Base-by-base conservation (phyloP, 2,113 vertebrate species). In the Eupsittula cactorum region DNA sequence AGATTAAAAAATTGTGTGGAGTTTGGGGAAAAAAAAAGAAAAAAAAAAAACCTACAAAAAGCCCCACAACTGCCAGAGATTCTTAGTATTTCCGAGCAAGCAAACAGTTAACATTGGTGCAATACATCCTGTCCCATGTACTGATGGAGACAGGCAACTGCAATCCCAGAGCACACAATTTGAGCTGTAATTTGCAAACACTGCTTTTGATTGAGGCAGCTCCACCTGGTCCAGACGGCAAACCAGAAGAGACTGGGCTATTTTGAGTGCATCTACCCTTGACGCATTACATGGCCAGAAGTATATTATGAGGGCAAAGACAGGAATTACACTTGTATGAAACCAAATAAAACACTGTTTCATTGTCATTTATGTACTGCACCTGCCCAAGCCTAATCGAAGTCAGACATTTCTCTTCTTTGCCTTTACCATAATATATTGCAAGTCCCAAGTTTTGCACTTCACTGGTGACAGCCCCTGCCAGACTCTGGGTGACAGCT, bases 31-130 rank as follows among this genome's bases (percentile, higher is more conserved):
- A 44, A 44, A 44, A 18, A 44, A 42, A 7, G 2, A 18, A 17
- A 44, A 8, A 44, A 44, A 44, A 18, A 9, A 18, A 9, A 18
- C 1, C 44, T 44, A 44, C 47, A 49, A 49, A 47, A 49, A 49
- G 47, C 8, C 16, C 14, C 41, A 31, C 21, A 80, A 31, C 11
- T 74, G 21, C 18, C 6, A 41, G 6, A 19, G 9, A 74, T 12
- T 76, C 39, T 42, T 37, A 64, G 6, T 6, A 28, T n/a, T 75
- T n/a, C 23, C 2, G 70, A 67, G 53, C 25, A 68, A 68, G 53
- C 11, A 70, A 67, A 2, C 0, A 1, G 69, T 18, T 31, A 59
- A n/a, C 8, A 21, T 2, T 41, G 35, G 60, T 35, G 31, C 42
- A 57, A 29, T 19, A 74, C 10, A 41, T 20, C 59, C 59, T 69